Evolutionary conservation across 2,797 vertebrate species (phyloP), one percentile per base, ranked within the genome.

Genomic region (Coluber constrictor): DNA sequence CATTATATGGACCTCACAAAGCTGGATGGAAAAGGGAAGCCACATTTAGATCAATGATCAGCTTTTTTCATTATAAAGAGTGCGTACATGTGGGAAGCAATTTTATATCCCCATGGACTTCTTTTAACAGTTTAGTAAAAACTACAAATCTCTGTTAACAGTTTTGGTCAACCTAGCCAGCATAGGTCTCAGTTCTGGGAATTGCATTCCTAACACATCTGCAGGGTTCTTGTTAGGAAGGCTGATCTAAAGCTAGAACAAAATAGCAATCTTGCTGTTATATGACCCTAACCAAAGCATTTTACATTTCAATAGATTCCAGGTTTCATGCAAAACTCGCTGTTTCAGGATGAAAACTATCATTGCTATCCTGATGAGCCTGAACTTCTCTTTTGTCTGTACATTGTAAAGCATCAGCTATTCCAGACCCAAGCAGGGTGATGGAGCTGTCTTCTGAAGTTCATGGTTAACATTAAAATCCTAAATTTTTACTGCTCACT

Each of bases 111-210:
- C 63, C 61, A 54, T 51, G 86, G 79, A 70, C 92, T 61, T 7
- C 5, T 55, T 88, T 51, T 94, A 93, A 90, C 63, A 79, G 89
- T 92, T 89, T 93, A 94, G 92, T 93, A 94, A 94, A 86, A 79
- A 96, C 91, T 94, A 94, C 47, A 94, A 96, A 94, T 59, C 94
- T 94, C 74, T 87, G 56, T 60, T 92, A 63, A 37, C 25, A 86
- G 23, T 87, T 23, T 59, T 83, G 20, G 20, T 47, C 43, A 83
- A 47, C 79, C 37, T 83, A 83, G 20, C 37, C 43, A 83, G 37
- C 9, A 83, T 25, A 47, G 79, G 79, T 47, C 23, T 83, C 79
- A 83, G 23, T 83, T 47, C 79, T 83, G 79, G 79, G 79, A 83
- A 47, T 83, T 83, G 23, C 20, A 47, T 47, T 83, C 20, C 4